Evolutionary conservation across 2,797 vertebrate species (phyloP), one percentile per base, ranked within the genome.

Genomic region (Emys orbicularis): DNA sequence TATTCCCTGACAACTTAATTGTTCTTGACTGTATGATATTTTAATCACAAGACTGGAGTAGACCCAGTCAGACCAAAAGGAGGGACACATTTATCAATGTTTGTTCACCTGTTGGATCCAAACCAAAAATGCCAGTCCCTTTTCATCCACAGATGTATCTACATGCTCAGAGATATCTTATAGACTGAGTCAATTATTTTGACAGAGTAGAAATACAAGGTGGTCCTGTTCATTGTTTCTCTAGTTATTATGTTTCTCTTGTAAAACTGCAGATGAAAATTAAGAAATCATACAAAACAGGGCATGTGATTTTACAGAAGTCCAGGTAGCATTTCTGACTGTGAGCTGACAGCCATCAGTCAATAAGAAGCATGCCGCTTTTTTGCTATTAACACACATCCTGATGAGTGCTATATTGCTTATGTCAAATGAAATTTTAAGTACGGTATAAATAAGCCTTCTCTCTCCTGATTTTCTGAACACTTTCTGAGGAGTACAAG

Each of bases 1-100:
- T 96, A 94, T 54, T 96, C 56, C 79, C 68, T 97, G 97, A 98
- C 97, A 98, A 82, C 87, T 96, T 98, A 97, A 97, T 97, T 97
- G 54, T 88, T 44, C 86, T 93, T 93, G 54, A 50, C 89, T 88
- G 19, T 95, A 44, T 96, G 97, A 97, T 95, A 95, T 96, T 98
- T 98, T 97, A 96, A 96, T 97, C 94, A 92, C 7, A 90, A 81
- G 52, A 23, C 41, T n/a, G 72, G 29, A 49, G 74, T 85, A 87
- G 95, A 95, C 53, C 41, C 89, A 74, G n/a, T 83, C 59, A 96
- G 89, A 95, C 50, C 49, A 91, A 94, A 90, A 89, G 41, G 8
- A 85, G 11, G 23, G 27, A 88, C 18, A 90, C 16, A 1, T 82
- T 44, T 37, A 10, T 65, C 34, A 87, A 37, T 47, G 3, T 6